Evolutionary conservation across 2,888 invertebrate genomes (phyloP), one percentile per base, ranked within the genome.

Genomic region (Temnothorax ravouxi): DNA sequence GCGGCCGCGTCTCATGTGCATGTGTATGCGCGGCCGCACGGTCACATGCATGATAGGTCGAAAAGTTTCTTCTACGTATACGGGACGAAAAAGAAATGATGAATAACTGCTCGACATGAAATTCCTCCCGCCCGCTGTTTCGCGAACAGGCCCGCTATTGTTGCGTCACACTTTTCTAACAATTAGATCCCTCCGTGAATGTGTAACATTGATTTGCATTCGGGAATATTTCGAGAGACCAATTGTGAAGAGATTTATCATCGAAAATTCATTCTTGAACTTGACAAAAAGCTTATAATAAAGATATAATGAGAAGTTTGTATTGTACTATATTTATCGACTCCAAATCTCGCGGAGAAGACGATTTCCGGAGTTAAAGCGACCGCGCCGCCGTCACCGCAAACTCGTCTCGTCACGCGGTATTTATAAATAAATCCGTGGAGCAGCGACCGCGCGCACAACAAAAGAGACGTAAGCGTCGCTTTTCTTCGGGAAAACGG

Each of bases 341-440:
- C n/a, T 44, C 29, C 9, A 38, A 59, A 56, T 66, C 52, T 66
- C 64, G 15, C 15, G 15, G 29, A 34, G 56, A 29, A 77, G 54
- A 77, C 8, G 41, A 77, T 54, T 77, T n/a, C 54, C 67, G 77
- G 77, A 44, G 29, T 21, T 56, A 71, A 69, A 75, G 34, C 29
- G 56, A 34, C 9, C 21, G 15, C 21, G 15, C 34, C 47, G 15
- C 8, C 62, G 61, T 41, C 29, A 3, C 25, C 29, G 66, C 15
- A 3, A 64, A 41, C 29, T 29, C 13, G 44, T 76, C 25, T n/a
- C 56, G 15, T 69, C 79, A 50, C 21, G 34, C 34, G 34, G 41
- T 59, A 59, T 79, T 79, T 79, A 79, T 71, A 71, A 79, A 79
- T 71, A 79, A 77, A 69, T 11, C 41, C 4, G 47, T 11, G 6